Conservation (phyloP, 2,797 vertebrate species). For the Pangasius krempfi region DNA sequence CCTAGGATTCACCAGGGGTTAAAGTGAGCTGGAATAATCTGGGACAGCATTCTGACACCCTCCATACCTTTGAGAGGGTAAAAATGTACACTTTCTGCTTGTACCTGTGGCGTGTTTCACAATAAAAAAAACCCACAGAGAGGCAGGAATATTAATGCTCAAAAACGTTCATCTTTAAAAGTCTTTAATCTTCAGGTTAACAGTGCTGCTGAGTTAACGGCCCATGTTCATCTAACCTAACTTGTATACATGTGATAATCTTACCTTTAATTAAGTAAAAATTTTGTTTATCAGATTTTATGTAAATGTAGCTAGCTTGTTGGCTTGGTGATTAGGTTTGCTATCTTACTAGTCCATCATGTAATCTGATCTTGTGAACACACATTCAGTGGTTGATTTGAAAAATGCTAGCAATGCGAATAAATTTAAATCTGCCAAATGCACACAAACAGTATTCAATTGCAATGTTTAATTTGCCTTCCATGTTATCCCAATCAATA, state of each 20-base stretch:
- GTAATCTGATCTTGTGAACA: neutral
- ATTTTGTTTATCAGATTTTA: neutral
- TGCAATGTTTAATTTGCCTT: neutral
- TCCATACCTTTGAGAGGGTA: neutral
- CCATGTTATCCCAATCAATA: neutral
- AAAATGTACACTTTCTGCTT: neutral
- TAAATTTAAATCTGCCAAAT: neutral
- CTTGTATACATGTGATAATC: neutral
- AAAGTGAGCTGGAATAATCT: neutral
- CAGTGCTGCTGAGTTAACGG: neutral
- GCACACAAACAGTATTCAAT: neutral
- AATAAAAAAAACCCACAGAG: neutral
- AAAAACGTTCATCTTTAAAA: neutral
- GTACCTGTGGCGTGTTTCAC: neutral
- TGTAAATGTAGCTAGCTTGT: neutral
- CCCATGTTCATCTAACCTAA: neutral
- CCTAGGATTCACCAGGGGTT: neutral
- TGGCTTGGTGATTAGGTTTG: neutral
- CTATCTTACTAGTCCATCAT: neutral
- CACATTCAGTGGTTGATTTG: neutral
- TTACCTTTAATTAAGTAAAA: neutral
- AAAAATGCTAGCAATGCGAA: neutral
- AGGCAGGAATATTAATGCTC: neutral
- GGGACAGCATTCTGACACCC: neutral
- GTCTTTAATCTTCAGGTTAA: neutral